Percentiles rank a stretch among this genome's conserved stretches.
These are phyloP conservation scores for Idaea aversata DNA, from an alignment of 2,888 invertebrate genomes.

Conservation along the genomic window DNA sequence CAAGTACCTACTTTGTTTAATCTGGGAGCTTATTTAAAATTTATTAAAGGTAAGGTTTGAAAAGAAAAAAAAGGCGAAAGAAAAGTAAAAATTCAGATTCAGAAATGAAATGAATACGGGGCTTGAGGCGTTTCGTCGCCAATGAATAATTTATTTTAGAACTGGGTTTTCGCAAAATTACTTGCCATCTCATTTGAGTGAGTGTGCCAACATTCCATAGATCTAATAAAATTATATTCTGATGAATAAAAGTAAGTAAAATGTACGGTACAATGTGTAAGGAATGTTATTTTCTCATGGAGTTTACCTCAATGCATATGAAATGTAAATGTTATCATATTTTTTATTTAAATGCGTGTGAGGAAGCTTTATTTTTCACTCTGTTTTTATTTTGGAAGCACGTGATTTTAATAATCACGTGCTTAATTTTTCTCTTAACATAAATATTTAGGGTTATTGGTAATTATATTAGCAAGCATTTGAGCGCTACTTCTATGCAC, in stretches of 20 bases:
- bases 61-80: constrained; percentile 60
- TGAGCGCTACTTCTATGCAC: no score
- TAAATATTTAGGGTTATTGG: no score
- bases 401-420: no score
- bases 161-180: constrained; percentile 76
- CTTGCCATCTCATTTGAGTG: constrained; percentile 73
- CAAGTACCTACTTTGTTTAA: constrained; percentile 54
- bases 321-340: constrained; percentile 1
- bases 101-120: constrained; percentile 79
- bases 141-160: constrained; percentile 79
- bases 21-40: constrained; percentile 74
- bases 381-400: neutral
- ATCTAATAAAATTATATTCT: constrained; percentile 41
- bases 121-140: constrained; percentile 77
- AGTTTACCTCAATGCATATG: neutral
- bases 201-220: constrained; percentile 57
- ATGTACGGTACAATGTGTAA: neutral
- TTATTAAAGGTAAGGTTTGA: constrained; percentile 71
- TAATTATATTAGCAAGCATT: no score
- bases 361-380: neutral
- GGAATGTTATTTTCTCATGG: neutral
- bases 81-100: constrained; percentile 76
- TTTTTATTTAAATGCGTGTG: neutral
- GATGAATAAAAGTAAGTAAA: constrained; percentile 11
- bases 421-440: no score